Evolutionary conservation across 2,888 invertebrate species (phyloP), one percentile per base, ranked within the genome.

Genomic region (Emmelina monodactyla): DNA sequence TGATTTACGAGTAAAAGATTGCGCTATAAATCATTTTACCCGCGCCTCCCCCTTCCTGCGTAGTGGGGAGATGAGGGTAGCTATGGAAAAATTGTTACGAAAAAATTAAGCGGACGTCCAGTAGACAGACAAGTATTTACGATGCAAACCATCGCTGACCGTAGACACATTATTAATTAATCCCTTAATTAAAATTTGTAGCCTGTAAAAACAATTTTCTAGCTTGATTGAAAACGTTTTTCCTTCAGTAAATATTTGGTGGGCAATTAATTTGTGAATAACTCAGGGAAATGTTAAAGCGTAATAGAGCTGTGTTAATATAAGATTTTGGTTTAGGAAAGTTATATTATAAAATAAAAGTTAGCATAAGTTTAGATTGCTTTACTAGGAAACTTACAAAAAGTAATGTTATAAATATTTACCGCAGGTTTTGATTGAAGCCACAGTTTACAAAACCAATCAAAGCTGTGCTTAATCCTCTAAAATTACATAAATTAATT

Each of bases 1-100:
- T 75, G 75, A 78, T 76, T 75, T 73, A 78, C 63, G 69, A 58
- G 54, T 57, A 62, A 67, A 70, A 75, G 72, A 71, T 72, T 63
- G 59, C 51, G 40, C 58, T 66, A 62, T 76, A 73, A 75, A 76
- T 75, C 76, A 71, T 50, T 46, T 44, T 39, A 49, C 49, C 44
- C 47, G 51, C 47, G 40, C 44, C 43, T 15, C 43, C 36, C 29
- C 44, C 36, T 47, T 46, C 60, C 55, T 58, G 51, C 46, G 49
- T 40, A 45, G 45, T 45, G 44, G n/a, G n/a, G n/a, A n/a, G n/a
- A n/a, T n/a, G n/a, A n/a, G n/a, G n/a, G n/a, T n/a, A n/a, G n/a
- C n/a, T n/a, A 43, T 47, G 54, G 55, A 58, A 62, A 61, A 62
- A 60, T 58, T 59, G 54, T 46, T 53, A 44, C 49, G 50, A 58